Evolutionary conservation across 1,140 invertebrate species (phyloP).

Genomic region (Brachionus angularis): DNA sequence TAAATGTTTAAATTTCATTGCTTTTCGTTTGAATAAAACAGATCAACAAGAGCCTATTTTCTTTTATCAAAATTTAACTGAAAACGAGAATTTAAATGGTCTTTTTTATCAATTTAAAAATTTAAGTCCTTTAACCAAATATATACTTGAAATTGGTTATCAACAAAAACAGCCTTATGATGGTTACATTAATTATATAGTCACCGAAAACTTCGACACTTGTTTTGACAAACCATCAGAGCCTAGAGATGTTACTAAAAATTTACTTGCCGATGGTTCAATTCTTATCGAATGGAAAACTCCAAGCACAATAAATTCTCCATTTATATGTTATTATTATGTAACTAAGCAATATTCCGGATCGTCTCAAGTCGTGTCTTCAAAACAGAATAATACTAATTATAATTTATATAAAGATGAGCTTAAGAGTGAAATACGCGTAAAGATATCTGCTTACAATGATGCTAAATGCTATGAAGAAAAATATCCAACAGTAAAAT

Average conservation of each 20-base stretch:
- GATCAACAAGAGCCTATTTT: neutral
- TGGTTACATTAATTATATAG: neutral
- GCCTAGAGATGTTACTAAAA: neutral
- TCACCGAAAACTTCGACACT: neutral
- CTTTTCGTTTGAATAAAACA: neutral
- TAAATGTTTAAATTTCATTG: neutral
- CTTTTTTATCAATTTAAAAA: neutral
- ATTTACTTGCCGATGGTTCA: neutral
- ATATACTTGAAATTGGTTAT: conserved; percentile 11
- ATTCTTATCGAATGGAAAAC: neutral
- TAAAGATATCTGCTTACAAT: conserved; percentile 1
- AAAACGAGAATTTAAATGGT: neutral
- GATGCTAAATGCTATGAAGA: conserved; percentile 18
- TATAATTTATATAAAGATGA: neutral
- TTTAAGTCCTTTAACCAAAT: neutral
- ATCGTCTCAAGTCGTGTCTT: neutral
- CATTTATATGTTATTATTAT: conserved; percentile 34
- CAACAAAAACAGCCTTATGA: neutral
- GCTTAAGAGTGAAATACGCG: neutral
- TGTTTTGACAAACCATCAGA: neutral
- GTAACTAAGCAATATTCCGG: neutral
- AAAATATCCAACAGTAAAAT: neutral
- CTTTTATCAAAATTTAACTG: too few species aligned
- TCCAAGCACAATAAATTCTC: neutral
- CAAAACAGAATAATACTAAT: neutral